phyloP scores from a whole-genome alignment of 2,888 invertebrate genomes.

The Thereva unica region DNA sequence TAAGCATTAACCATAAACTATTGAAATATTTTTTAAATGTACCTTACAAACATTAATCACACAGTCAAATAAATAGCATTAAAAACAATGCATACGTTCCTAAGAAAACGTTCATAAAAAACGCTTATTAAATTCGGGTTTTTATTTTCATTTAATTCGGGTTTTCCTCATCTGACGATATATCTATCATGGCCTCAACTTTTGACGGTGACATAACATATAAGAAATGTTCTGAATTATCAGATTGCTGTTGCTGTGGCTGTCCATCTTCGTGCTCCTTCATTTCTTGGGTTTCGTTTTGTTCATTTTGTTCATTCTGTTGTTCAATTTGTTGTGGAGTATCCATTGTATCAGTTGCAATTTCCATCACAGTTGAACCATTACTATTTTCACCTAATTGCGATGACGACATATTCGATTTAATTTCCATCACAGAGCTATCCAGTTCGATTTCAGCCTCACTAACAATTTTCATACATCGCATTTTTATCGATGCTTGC shows the following conservation, averaged over 20 bases:
- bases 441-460: slow-evolving; percentile 57
- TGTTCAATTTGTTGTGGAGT: slow-evolving; percentile 2
- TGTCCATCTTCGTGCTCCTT: slow-evolving; percentile 19
- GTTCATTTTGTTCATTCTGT: not conserved
- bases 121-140: no score
- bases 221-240: slow-evolving; percentile 54
- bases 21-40: no score
- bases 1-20: no score
- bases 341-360: not conserved
- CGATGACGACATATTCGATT: slow-evolving; percentile 28
- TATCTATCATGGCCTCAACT: slow-evolving; percentile 57
- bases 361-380: not conserved
- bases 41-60: no score
- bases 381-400: slow-evolving; percentile 13
- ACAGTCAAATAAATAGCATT: no score
- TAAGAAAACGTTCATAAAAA: no score
- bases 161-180: slow-evolving; percentile 53
- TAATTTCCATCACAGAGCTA: slow-evolving; percentile 42
- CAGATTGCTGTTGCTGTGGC: slow-evolving; percentile 42
- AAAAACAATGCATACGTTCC: no score
- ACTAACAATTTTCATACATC: slow-evolving; percentile 57
- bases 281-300: slow-evolving; percentile 27
- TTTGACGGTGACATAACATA: slow-evolving; percentile 58
- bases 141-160: slow-evolving; percentile 12
- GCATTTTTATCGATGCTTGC: slow-evolving; percentile 56